Evolutionary conservation across 2,888 invertebrate genomes (phyloP).

Genomic region (Mythimna vitellina): DNA sequence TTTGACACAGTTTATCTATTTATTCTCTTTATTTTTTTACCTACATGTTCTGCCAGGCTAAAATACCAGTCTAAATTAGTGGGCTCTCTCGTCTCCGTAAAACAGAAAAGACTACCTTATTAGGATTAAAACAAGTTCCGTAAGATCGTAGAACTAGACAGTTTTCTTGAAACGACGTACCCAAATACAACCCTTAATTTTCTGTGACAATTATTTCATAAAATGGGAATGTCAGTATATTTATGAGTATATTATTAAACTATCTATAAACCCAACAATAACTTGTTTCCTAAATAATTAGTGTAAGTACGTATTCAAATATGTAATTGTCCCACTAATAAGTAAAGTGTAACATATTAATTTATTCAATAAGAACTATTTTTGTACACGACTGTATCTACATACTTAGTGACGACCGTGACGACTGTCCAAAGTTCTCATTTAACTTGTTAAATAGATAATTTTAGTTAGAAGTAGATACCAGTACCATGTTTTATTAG

Average conservation of each 20-base stretch:
- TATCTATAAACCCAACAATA: neutral
- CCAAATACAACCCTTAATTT: no score
- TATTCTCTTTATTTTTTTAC: no score
- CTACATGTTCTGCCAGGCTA: no score
- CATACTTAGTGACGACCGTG: conserved; percentile 15
- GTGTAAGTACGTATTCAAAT: conserved; percentile 7
- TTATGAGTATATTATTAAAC: neutral
- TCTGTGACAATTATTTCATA: no score
- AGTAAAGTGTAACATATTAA: conserved; percentile 9
- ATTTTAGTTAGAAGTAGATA: conserved; percentile 53
- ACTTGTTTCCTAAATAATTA: conserved; percentile 1
- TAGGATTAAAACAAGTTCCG: no score
- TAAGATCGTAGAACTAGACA: no score
- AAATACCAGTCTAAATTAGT: no score
- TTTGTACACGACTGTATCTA: conserved; percentile 8
- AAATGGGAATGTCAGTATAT: no score
- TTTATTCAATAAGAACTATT: conserved; percentile 31
- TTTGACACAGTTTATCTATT: no score
- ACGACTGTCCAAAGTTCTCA: conserved; percentile 27
- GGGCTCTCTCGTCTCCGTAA: no score
- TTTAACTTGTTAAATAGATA: conserved; percentile 50
- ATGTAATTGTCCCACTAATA: conserved; percentile 11
- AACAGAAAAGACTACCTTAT: no score
- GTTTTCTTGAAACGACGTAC: no score
- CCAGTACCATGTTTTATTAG: conserved; percentile 50